Conservation (phyloP, 2,113 vertebrate genomes). For the Nycticryphes semicollaris region DNA sequence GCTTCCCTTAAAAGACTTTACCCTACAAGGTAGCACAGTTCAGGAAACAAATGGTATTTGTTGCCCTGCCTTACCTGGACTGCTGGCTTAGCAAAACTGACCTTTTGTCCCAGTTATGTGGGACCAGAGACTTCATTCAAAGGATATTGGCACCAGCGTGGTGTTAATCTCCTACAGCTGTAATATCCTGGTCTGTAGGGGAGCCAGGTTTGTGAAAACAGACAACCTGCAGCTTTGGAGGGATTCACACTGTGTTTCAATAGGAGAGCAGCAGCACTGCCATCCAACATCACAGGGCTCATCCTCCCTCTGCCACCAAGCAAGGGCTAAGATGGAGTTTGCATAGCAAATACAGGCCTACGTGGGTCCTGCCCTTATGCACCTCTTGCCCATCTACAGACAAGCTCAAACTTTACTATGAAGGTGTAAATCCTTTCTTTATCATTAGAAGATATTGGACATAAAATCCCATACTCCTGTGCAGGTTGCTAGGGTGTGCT, state of each 20-base stretch:
- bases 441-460: neutral
- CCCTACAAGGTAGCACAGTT: neutral
- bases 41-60: neutral
- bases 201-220: neutral
- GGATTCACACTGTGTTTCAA: neutral
- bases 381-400: neutral
- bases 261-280: neutral
- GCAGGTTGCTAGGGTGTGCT: accelerated
- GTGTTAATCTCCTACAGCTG: neutral
- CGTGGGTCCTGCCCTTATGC: accelerated
- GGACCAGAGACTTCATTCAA: neutral
- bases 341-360: neutral
- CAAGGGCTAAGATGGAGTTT: neutral
- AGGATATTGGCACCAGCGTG: neutral
- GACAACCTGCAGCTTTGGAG: neutral
- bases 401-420: neutral
- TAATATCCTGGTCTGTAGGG: neutral
- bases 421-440: neutral
- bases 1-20: neutral
- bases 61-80: neutral
- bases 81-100: neutral
- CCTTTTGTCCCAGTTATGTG: accelerated
- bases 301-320: neutral
- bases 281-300: neutral
- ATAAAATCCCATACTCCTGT: neutral